Conservation (phyloP, 2,113 vertebrate genomes). For the Scartelaos histophorus region DNA sequence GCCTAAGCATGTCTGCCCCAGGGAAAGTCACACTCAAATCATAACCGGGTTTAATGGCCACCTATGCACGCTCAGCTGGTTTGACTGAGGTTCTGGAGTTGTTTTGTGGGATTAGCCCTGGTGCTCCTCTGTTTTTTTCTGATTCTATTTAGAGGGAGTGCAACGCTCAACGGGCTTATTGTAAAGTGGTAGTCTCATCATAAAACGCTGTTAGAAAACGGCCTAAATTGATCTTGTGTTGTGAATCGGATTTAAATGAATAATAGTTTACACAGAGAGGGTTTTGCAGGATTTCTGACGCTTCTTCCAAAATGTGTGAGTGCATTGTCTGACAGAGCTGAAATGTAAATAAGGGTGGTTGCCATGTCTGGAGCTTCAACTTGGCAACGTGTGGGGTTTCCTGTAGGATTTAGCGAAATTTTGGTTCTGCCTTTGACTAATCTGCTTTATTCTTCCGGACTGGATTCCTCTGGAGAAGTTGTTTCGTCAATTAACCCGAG, state of each 20-base stretch:
- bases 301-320: not conserved
- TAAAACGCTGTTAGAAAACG: not conserved
- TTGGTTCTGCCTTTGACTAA: too few species aligned
- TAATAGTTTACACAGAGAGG: not conserved
- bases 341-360: not conserved
- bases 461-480: too few species aligned
- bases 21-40: constrained; percentile 53
- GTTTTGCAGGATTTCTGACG: not conserved
- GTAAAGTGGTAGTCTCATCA: not conserved
- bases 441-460: too few species aligned
- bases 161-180: not conserved
- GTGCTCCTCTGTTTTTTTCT: constrained; percentile 5
- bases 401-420: not conserved
- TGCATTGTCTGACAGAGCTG: not conserved
- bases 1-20: constrained; percentile 66
- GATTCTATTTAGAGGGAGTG: constrained; percentile 22
- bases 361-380: not conserved
- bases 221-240: not conserved
- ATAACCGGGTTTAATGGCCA: constrained; percentile 42
- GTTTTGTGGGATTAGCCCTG: not conserved
- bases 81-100: constrained; percentile 4
- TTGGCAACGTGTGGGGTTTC: not conserved
- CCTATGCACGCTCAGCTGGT: constrained; percentile 29
- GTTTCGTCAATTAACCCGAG: too few species aligned
- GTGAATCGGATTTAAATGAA: not conserved